Base-by-base conservation (phyloP, 2,888 invertebrate species). In the Anodontia alba region DNA sequence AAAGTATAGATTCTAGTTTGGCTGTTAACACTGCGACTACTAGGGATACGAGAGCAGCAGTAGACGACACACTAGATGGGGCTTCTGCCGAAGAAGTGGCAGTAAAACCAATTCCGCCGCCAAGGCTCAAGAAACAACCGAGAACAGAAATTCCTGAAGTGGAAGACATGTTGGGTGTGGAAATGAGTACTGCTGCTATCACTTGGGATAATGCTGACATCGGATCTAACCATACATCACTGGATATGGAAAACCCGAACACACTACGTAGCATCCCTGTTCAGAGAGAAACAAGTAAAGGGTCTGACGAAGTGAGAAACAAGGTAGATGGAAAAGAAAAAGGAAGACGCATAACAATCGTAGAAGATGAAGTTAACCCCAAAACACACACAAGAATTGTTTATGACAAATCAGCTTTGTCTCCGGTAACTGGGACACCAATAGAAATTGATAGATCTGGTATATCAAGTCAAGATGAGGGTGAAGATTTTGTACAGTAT, bases 401-500 rank as follows among this genome's bases (percentile, higher is more conserved):
- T 0, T 49, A 78, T 31, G 73, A 79, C 36, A 76, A 15, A 42
- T 3, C 67, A 20, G 23, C 80, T 26, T 51, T 78, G 7, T 82
- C 85, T 8, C 81, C 82, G 0, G 75, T 72, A 26, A 76, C 68
- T n/a, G 77, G 77, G 54, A 82, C 82, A 23, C 75, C 78, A 23
- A 85, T 85, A 38, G 54, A 82, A 12, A 49, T 74, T 26, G 85
- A 85, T 38, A 38, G 54, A 0, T 78, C 81, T 12, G 38, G 73
- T 20, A 38, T 51, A 2, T 42, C 75, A 7, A 67, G 51, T 17
- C 82, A 69, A 43, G 69, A 85, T 54, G 80, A 80, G 17, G 85
- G 78, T 17, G 82, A 85, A 49, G 85, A 85, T 49, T 85, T 85
- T 68, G 57, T 82, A 77, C 71, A 80, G 36, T 85, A 85, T 78